These are phyloP conservation scores for Daphoenositta chrysoptera DNA, from an alignment of 2,113 vertebrate genomes.

Conservation along the genomic window DNA sequence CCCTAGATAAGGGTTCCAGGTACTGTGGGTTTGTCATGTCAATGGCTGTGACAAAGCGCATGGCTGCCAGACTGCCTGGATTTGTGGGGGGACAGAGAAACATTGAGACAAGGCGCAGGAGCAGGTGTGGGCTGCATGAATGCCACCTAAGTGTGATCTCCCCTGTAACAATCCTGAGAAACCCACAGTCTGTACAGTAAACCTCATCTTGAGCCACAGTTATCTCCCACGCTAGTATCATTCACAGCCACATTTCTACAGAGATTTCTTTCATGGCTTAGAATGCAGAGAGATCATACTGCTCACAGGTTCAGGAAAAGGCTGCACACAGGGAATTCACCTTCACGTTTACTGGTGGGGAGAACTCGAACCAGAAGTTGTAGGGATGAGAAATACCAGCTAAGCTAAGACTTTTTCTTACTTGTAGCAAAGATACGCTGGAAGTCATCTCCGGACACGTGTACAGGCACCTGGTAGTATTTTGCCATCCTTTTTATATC, in stretches of 20 bases:
- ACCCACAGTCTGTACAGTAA: background rate
- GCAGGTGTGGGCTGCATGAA: background rate
- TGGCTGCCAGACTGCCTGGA: constrained; percentile 5
- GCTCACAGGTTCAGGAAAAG: background rate
- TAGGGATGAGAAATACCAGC: background rate
- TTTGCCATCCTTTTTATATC: constrained; percentile 73
- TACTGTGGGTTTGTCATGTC: constrained; percentile 2
- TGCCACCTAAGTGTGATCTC: background rate
- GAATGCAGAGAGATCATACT: background rate
- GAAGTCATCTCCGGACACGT: constrained; percentile 33
- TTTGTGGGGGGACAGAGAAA: background rate
- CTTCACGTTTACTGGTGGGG: background rate
- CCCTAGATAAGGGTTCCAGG: constrained; percentile 33
- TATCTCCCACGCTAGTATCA: background rate
- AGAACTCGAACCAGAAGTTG: background rate
- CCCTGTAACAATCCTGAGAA: background rate
- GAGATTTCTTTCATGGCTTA: background rate
- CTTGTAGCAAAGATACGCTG: constrained; percentile 77
- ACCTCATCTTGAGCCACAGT: background rate
- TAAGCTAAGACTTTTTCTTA: constrained; percentile 31
- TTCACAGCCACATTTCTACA: background rate
- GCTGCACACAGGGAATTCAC: background rate
- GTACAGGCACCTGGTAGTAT: constrained; percentile 78
- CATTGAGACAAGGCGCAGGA: background rate
- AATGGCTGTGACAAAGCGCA: constrained; percentile 50